phyloP scores from a whole-genome alignment of 2,888 invertebrate species.

The Ennomos fuscantarius region DNA sequence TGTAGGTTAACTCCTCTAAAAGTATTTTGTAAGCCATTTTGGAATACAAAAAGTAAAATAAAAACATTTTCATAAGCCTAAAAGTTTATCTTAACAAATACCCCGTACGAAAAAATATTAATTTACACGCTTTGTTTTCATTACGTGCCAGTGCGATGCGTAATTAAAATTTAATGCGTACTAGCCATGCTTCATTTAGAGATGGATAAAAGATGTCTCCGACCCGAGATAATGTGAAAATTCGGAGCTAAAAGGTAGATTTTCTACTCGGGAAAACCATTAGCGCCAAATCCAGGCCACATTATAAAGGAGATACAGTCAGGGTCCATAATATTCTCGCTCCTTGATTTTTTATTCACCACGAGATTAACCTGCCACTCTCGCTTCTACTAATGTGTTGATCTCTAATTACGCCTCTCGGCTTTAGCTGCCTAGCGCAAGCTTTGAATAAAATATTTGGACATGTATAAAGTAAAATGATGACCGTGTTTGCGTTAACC shows the following conservation, averaged over 20 bases:
- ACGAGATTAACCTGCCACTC: constrained; percentile 40
- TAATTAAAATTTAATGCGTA: constrained; percentile 32
- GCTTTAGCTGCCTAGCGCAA: constrained; percentile 13
- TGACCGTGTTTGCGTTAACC: constrained; percentile 6
- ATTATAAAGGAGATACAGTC: constrained; percentile 27
- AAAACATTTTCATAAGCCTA: constrained; percentile 1
- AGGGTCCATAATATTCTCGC: constrained; percentile 28
- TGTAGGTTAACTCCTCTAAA: too few species aligned
- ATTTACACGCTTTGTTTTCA: constrained; percentile 30
- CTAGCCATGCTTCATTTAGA: constrained; percentile 27
- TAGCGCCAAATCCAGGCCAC: constrained; percentile 31
- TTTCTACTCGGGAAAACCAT: constrained; percentile 36
- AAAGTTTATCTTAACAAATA: constrained; percentile 11
- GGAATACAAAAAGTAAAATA: constrained; percentile 1
- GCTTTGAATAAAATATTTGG: constrained; percentile 23
- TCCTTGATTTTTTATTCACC: constrained; percentile 40
- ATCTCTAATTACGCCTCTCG: constrained; percentile 31
- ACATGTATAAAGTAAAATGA: constrained; percentile 20
- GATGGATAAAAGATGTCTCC: constrained; percentile 30
- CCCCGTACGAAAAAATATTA: constrained; percentile 14
- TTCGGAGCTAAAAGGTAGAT: constrained; percentile 31
- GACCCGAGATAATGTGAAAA: constrained; percentile 25
- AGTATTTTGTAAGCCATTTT: background rate
- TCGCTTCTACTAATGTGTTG: constrained; percentile 32
- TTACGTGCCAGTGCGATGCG: constrained; percentile 19